Evolutionary conservation across 1,140 invertebrate species (phyloP).

Genomic region (Cotesia chilonis): DNA sequence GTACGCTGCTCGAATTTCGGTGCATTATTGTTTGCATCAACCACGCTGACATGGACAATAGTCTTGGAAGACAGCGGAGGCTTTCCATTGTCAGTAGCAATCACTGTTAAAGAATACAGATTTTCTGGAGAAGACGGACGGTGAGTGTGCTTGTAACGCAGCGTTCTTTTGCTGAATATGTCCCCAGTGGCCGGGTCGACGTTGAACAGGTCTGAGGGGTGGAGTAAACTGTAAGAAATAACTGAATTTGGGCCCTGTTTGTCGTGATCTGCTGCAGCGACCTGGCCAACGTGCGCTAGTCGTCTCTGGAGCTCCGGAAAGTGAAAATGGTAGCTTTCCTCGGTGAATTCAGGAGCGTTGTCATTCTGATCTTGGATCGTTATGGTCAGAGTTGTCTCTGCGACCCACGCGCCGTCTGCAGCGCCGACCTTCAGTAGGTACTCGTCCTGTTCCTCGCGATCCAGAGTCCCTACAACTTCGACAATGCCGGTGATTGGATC

Average conservation of each 20-base stretch:
- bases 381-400: constrained; percentile 88
- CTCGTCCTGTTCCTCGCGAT: constrained; percentile 90
- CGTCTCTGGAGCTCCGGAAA: constrained; percentile 85
- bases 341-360: constrained; percentile 90
- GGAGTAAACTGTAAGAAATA: constrained; percentile 89
- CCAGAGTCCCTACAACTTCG: constrained; percentile 83
- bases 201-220: constrained; percentile 89
- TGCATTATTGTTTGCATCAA: constrained; percentile 89
- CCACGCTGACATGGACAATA: constrained; percentile 85
- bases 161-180: constrained; percentile 83
- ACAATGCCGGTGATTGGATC: constrained; percentile 90
- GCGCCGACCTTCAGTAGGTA: constrained; percentile 88
- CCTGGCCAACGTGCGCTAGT: constrained; percentile 86
- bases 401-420: constrained; percentile 87
- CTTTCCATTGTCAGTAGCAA: constrained; percentile 92
- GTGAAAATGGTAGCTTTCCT: constrained; percentile 87
- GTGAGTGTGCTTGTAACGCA: constrained; percentile 84
- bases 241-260: constrained; percentile 94
- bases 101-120: constrained; percentile 81
- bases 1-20: constrained; percentile 79
- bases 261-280: constrained; percentile 86
- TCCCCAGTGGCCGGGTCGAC: constrained; percentile 91
- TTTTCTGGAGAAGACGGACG: constrained; percentile 85
- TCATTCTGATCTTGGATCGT: constrained; percentile 96
- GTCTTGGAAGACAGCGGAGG: constrained; percentile 88